Evolutionary conservation across 2,888 invertebrate genomes (phyloP).

Genomic region (Drosophila picticornis): DNA sequence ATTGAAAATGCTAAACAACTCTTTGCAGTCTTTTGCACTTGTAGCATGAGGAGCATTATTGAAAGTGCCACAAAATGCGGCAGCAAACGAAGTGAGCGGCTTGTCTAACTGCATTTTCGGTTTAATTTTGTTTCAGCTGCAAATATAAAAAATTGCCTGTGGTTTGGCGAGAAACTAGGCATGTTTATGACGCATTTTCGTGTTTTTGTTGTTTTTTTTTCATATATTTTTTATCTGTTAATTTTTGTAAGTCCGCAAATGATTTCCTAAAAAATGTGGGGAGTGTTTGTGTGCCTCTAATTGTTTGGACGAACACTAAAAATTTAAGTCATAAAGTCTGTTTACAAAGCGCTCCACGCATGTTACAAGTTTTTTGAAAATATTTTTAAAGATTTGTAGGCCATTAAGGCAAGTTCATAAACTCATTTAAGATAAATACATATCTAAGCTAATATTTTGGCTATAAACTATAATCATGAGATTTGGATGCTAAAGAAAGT

Average conservation of each 20-base stretch:
- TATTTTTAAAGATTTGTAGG: background rate
- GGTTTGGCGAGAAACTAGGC: conserved; percentile 12
- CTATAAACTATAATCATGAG: background rate
- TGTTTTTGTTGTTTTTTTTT: background rate
- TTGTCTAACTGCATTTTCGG: conserved; percentile 40
- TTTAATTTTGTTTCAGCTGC: conserved; percentile 33
- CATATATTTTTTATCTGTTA: conserved; percentile 7
- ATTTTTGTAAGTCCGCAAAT: conserved; percentile 14
- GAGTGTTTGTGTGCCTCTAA: conserved; percentile 3
- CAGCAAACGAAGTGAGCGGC: conserved; percentile 38
- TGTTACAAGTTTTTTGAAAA: conserved; percentile 1
- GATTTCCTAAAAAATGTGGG: conserved; percentile 1
- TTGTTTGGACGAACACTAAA: conserved; percentile 9
- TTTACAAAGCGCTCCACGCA: conserved; percentile 21
- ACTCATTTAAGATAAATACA: background rate
- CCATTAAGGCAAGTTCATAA: background rate
- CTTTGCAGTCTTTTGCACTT: conserved; percentile 17
- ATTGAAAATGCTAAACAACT: conserved; percentile 63
- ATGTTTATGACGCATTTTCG: conserved; percentile 38
- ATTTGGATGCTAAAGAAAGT: background rate
- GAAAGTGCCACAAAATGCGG: conserved; percentile 53
- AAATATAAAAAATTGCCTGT: conserved; percentile 4
- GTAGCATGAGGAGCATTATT: conserved; percentile 22
- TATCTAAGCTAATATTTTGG: background rate
- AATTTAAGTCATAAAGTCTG: conserved; percentile 4